These are phyloP conservation scores for Lingula anatina DNA, from an alignment of 2,888 invertebrate genomes.

Conservation along the genomic window DNA sequence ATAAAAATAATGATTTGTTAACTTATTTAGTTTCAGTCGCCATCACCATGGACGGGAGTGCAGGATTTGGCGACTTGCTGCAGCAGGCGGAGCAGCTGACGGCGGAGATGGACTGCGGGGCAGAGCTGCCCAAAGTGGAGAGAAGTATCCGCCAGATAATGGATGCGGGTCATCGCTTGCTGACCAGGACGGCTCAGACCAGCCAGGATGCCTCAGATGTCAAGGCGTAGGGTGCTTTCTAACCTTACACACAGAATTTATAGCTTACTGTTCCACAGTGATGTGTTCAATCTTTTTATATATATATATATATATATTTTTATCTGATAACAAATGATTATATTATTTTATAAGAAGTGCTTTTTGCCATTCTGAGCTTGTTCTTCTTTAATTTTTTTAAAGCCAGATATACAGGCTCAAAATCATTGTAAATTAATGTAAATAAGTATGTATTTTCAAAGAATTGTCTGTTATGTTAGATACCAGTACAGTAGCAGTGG, in stretches of 20 bases:
- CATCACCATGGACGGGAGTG: conserved; percentile 35
- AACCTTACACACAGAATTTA: too few relatives aligned
- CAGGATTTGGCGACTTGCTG: conserved; percentile 75
- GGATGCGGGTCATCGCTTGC: conserved; percentile 70
- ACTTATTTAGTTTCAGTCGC: too few relatives aligned
- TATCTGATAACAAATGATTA: too few relatives aligned
- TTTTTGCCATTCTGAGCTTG: too few relatives aligned
- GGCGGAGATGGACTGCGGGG: conserved; percentile 72
- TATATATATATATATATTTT: too few relatives aligned
- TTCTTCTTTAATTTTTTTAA: too few relatives aligned
- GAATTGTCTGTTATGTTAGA: background rate
- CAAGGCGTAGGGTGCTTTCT: conserved; percentile 72
- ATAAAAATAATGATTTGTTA: too few relatives aligned
- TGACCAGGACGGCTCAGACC: conserved; percentile 76
- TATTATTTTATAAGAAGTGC: too few relatives aligned
- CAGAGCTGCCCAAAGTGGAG: conserved; percentile 69
- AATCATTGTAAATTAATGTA: background rate
- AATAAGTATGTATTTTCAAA: too few relatives aligned
- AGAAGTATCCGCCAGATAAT: conserved; percentile 85
- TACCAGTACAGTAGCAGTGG: background rate
- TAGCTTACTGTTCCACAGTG: too few relatives aligned
- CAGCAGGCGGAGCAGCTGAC: conserved; percentile 89
- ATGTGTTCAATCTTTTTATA: too few relatives aligned
- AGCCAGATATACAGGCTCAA: too few relatives aligned
- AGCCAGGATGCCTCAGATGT: conserved; percentile 69